Percentiles rank a stretch among this genome's conserved stretches.
phyloP scores from a whole-genome alignment of 1,140 invertebrate genomes.

The Heliconius himera region DNA sequence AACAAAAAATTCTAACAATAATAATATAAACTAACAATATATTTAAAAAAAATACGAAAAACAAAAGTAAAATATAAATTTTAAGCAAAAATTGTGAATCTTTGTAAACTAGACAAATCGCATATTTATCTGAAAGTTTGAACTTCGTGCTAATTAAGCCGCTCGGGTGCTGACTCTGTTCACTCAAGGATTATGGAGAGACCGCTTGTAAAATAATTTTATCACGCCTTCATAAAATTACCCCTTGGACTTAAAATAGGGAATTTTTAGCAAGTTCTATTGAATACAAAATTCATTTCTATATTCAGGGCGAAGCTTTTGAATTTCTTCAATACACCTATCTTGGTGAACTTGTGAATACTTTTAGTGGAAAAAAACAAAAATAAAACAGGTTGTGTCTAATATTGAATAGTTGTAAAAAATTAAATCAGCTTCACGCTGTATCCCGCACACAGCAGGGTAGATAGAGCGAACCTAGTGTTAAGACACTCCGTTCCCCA shows the following conservation, averaged over 20 bases:
- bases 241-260: neutral
- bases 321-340: neutral
- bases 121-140: slow-evolving; percentile 24
- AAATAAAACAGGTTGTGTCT: no score
- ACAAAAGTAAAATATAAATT: neutral
- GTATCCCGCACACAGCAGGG: no score
- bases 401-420: neutral
- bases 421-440: no score
- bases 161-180: slow-evolving; percentile 12
- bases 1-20: no score
- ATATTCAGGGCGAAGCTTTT: neutral
- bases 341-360: neutral
- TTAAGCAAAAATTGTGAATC: slow-evolving; percentile 16
- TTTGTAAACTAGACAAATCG: slow-evolving; percentile 20
- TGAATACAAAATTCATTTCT: neutral
- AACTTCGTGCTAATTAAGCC: slow-evolving; percentile 26
- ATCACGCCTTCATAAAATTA: slow-evolving; percentile 17
- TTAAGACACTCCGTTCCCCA: no score
- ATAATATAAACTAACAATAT: no score
- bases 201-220: slow-evolving; percentile 27
- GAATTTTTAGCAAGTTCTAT: neutral
- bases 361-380: neutral
- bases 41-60: no score
- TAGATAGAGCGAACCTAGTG: no score
- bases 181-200: slow-evolving; percentile 20